Evolutionary conservation across 2,888 invertebrate genomes (phyloP), one percentile per base, ranked within the genome.

Genomic region (Pseudolycoriella hygida): DNA sequence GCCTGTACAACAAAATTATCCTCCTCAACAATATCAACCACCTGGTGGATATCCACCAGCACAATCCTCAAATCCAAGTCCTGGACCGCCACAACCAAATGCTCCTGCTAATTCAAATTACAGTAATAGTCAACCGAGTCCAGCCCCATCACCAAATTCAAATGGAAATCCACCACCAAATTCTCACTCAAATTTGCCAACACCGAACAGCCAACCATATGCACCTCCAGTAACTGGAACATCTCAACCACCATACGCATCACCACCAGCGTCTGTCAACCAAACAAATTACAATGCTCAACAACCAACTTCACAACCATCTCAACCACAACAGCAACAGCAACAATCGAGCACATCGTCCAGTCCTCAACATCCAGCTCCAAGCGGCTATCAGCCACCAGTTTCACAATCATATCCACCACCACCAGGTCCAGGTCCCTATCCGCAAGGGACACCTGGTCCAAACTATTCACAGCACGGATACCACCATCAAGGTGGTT

Each of bases 401-500:
- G 39, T 41, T 14, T 40, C 43, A 18, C n/a, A 38, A 43, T 38
- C 31, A 40, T 45, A 44, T 37, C 25, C 43, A 20, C 40, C 45
- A 15, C 34, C 54, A 10, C 60, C 60, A n/a, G 60, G 60, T 30
- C 55, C 54, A 2, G 71, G 57, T 47, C 58, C 62, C 20, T 64
- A 63, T 44, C 60, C 60, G n/a, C 61, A 49, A 6, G 51, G 50
- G 17, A 50, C 54, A 4, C 53, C 54, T 11, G 50, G 54, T 54
- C 55, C 17, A n/a, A 55, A 54, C 20, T 76, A 76, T 60, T 74
- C 75, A 2, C 72, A 75, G 1, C 76, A 58, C 54, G 58, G 58
- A 2, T 63, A 64, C 46, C 71, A 74, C 48, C 71, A 74, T 49
- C 71, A 74, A 46, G 75, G 72, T 42, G 73, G 73, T 11, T 77